Evolutionary conservation across 1,140 invertebrate genomes (phyloP).

Genomic region (Fopius arisanus): DNA sequence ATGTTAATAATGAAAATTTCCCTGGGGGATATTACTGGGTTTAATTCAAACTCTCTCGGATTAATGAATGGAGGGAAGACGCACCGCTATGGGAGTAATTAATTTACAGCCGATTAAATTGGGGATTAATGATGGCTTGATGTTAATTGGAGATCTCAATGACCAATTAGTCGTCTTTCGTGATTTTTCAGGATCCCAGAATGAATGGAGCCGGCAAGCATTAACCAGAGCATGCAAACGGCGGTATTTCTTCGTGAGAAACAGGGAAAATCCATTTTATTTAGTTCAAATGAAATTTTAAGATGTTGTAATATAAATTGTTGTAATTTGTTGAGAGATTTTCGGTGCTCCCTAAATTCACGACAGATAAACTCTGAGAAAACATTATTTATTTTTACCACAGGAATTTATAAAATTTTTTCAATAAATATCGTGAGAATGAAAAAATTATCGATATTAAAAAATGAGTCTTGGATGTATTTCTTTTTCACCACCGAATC

Average conservation of each 20-base stretch:
- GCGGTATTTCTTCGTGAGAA: background rate
- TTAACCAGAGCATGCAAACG: constrained; percentile 15
- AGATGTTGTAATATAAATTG: background rate
- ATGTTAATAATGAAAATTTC: background rate
- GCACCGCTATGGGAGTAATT: background rate
- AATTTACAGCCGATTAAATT: background rate
- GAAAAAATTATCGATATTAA: no score
- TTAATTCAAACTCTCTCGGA: background rate
- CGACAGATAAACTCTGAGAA: no score
- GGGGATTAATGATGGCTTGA: background rate
- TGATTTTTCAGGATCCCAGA: background rate
- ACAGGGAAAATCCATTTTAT: background rate
- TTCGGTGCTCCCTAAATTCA: no score
- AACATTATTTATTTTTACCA: no score
- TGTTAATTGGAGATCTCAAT: constrained; percentile 8
- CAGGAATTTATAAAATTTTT: no score
- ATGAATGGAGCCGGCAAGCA: constrained; percentile 16
- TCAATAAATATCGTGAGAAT: no score
- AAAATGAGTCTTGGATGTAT: no score
- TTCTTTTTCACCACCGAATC: no score
- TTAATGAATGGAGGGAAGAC: background rate
- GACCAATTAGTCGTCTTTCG: constrained; percentile 8
- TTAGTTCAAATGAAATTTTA: background rate
- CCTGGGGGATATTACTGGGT: background rate
- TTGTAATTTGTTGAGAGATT: background rate